Evolutionary conservation across 2,797 vertebrate genomes (phyloP).

Genomic region (Neosalanx taihuensis): DNA sequence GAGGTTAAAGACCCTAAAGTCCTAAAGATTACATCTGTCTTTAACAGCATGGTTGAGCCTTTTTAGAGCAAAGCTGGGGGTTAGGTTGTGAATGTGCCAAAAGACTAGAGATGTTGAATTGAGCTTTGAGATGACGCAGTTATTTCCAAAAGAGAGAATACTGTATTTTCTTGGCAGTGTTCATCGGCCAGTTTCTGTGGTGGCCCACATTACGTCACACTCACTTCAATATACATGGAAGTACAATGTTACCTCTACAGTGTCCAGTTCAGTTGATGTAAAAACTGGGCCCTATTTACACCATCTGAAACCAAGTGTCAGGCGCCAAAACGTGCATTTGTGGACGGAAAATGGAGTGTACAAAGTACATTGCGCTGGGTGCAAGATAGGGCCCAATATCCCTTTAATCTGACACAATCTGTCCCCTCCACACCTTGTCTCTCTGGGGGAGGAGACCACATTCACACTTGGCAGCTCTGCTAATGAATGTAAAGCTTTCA

Average conservation of each 20-base stretch:
- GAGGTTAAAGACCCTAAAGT: slow-evolving; percentile 29
- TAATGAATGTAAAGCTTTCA: not conserved
- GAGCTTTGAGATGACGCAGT: slow-evolving; percentile 6
- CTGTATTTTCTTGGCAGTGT: not conserved
- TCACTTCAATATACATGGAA: slow-evolving; percentile 33
- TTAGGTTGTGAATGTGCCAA: slow-evolving; percentile 15
- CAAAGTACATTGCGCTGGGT: too few relatives aligned
- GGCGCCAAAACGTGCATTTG: too few relatives aligned
- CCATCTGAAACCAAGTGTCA: slow-evolving; percentile 18
- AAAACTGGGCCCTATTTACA: slow-evolving; percentile 23
- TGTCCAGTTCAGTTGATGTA: slow-evolving; percentile 44
- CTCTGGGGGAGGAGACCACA: not conserved
- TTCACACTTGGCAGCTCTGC: not conserved
- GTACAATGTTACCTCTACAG: slow-evolving; percentile 38
- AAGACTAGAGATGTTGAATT: not conserved
- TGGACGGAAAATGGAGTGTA: too few relatives aligned
- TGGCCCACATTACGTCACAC: slow-evolving; percentile 17
- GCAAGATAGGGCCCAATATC: not conserved
- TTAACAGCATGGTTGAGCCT: slow-evolving; percentile 35
- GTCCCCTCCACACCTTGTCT: not conserved
- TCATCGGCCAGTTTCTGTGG: slow-evolving; percentile 28
- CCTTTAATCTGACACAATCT: slow-evolving; percentile 24
- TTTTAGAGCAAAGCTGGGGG: slow-evolving; percentile 28
- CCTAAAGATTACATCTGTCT: not conserved
- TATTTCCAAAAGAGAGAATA: slow-evolving; percentile 1